These are phyloP conservation scores for Tonatia bakeri DNA, from an alignment of 2,113 vertebrate species.

Conservation along the genomic window DNA sequence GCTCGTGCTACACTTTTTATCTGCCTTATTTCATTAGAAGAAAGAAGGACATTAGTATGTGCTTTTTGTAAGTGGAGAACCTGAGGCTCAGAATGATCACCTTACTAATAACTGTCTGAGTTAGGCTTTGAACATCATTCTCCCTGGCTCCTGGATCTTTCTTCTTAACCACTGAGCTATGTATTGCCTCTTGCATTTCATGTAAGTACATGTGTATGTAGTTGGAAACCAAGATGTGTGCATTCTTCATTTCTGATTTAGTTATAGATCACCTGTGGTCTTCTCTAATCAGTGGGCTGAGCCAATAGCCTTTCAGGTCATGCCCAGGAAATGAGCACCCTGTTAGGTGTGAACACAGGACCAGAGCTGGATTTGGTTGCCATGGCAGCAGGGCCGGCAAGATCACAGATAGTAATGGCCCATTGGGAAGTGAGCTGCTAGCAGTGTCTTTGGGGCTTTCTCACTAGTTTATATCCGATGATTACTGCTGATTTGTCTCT, in stretches of 20 bases:
- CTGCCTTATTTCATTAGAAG: not conserved
- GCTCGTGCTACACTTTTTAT: not conserved
- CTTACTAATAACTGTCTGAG: not conserved
- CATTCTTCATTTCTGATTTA: not conserved
- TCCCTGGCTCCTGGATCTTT: not conserved
- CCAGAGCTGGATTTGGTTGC: slow-evolving; percentile 1
- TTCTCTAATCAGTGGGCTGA: not conserved
- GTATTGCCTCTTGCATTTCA: not conserved
- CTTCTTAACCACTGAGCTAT: not conserved
- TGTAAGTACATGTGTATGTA: not conserved
- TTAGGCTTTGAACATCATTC: not conserved
- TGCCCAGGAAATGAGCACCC: slow-evolving; percentile 51
- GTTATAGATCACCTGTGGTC: not conserved
- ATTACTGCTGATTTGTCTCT: slow-evolving; percentile 48
- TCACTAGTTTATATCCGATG: not conserved
- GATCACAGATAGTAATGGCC: slow-evolving; percentile 40
- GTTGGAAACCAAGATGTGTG: not conserved
- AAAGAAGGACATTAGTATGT: not conserved
- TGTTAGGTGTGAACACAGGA: slow-evolving; percentile 55
- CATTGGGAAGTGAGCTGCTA: not conserved
- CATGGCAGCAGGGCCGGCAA: not conserved
- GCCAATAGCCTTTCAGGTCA: not conserved
- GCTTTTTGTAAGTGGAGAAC: not conserved
- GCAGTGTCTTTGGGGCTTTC: not conserved
- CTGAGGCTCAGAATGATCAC: not conserved